A percentile compares a stretch with the other conserved stretches of the same genome.
These are phyloP conservation scores for Drosophila barbarae DNA, from an alignment of 2,888 invertebrate species.

Conservation along the genomic window DNA sequence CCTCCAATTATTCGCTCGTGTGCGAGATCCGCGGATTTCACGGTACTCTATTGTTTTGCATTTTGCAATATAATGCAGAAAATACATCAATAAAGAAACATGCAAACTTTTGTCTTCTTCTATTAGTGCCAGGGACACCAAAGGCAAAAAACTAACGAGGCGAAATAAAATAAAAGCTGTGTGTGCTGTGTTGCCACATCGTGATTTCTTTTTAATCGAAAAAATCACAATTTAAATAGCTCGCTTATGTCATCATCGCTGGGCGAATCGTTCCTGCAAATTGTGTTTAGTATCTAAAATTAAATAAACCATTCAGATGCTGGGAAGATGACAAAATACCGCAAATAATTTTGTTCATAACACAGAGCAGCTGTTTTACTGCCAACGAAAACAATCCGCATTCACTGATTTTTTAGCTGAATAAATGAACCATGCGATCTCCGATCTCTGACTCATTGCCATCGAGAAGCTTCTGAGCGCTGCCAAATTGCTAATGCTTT, in stretches of 20 bases:
- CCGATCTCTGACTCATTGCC: constrained; percentile 18
- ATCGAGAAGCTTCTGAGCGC: constrained; percentile 19
- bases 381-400: constrained; percentile 19
- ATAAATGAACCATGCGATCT: constrained; percentile 16
- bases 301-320: constrained; percentile 48
- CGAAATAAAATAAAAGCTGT: constrained; percentile 11
- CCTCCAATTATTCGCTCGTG: constrained; percentile 47
- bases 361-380: constrained; percentile 53
- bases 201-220: constrained; percentile 37
- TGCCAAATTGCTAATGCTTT: constrained; percentile 10
- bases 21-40: constrained; percentile 47
- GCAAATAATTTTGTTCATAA: constrained; percentile 42
- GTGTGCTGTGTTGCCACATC: constrained; percentile 25
- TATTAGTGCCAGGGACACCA: constrained; percentile 56
- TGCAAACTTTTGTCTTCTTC: constrained; percentile 31
- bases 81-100: constrained; percentile 39
- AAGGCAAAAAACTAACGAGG: constrained; percentile 22
- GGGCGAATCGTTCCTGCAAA: constrained; percentile 39
- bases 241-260: constrained; percentile 64
- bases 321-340: constrained; percentile 44
- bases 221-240: constrained; percentile 55
- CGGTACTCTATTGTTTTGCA: constrained; percentile 58
- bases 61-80: constrained; percentile 66
- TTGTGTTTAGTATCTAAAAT: constrained; percentile 48
- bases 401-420: constrained; percentile 25